Evolutionary conservation across 2,888 invertebrate genomes (phyloP), one percentile per base, ranked within the genome.

Genomic region (Harmothoe impar): DNA sequence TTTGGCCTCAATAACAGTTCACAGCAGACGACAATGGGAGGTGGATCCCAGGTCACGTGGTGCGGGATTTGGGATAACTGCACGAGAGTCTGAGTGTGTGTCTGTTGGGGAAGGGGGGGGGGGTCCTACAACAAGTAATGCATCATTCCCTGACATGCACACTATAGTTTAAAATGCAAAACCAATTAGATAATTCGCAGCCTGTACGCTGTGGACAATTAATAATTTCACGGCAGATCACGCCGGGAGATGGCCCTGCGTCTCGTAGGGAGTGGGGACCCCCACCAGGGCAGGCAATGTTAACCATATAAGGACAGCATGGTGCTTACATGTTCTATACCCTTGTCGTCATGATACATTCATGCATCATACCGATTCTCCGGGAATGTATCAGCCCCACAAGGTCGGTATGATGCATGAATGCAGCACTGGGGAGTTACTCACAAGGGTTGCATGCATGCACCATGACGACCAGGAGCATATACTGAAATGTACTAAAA

Each of bases 81-180:
- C 43, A 7, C 10, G 43, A 7, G 43, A 7, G 5, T 43, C 5
- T 43, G 43, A 7, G 3, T 43, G 5, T 43, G 43, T 43, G 43
- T 43, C 3, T 43, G 43, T 43, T 3, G 10, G 43, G 43, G 62
- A 15, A n/a, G 15, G 62, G 62, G n/a, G 62, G 81, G 35, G 33
- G 35, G 20, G 12, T 10, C 7, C 77, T 31, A 77, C 81, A 81
- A 33, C 81, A 15, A 81, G 81, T 43, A 81, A 81, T 81, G 43
- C 81, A 81, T 81, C 81, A 81, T 25, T 81, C 43, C 81, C 81
- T 81, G 81, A 81, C 81, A 81, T 43, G 81, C 17, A 20, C 81
- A 35, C 81, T 81, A 81, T 81, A 81, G 81, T 86, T 86, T 86
- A 86, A 86, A 86, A 86, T 86, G 86, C 56, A 86, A 86, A 86